Base-by-base conservation (phyloP, 2,888 invertebrate genomes). In the Dynastes maya region DNA sequence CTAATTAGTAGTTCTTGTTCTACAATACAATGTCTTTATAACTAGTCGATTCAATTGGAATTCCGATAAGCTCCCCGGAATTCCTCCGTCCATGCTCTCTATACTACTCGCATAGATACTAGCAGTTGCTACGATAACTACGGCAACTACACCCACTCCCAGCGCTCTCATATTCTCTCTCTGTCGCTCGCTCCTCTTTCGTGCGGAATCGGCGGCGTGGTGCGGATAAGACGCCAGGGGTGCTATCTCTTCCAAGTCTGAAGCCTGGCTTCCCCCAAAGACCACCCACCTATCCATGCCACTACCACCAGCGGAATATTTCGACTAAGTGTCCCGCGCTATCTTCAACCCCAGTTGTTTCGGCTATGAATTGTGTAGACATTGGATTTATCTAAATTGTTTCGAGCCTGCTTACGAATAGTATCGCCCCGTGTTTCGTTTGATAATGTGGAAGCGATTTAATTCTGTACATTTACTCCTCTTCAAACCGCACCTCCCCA, bases 1-100 rank as follows among this genome's bases (percentile, higher is more conserved):
- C 86, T 87, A 86, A 87, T 87, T 86, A 87, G 86, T 83, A 85
- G 86, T 85, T 86, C 86, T 86, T 87, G 86, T 87, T 86, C 85
- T 85, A 84, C 85, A 86, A 83, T 84, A 83, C 86, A 86, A 87
- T 86, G 86, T 87, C 87, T 86, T 86, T 86, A 86, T 86, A 86
- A 87, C 86, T 84, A 85, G 85, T 83, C 85, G 85, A 86, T 86
- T 86, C 87, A 87, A 86, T 86, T 87, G 86, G 84, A 86, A 87
- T 87, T 85, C 85, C 86, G 86, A 87, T 87, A 87, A 86, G 86
- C 86, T 72, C 83, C 82, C 79, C 83, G 85, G 86, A 86, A 86
- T 86, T 86, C 85, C 84, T 83, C 83, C 86, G 81, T 80, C 80
- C 81, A 81, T 80, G 79, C 79, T 78, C 80, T 76, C 53, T 53